Base-by-base conservation (phyloP, 2,888 invertebrate genomes). In the Cataglyphis altisquamis region DNA sequence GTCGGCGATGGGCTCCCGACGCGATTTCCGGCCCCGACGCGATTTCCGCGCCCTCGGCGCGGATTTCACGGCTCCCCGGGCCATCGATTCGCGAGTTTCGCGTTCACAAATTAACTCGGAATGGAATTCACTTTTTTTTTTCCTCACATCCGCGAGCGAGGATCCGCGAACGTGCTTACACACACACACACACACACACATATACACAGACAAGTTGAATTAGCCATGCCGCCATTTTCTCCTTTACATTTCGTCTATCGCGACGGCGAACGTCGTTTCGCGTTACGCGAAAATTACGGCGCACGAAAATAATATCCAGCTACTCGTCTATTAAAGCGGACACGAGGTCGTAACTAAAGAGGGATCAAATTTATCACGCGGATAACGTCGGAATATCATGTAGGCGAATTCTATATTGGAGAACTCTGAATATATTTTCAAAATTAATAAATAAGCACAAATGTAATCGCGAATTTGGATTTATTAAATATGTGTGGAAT, bases 61-160 rank as follows among this genome's bases (percentile, higher is more conserved):
- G 84, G 85, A 86, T 89, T 89, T 70, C 52, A 48, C 82, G 78
- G 81, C 74, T 73, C 72, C 41, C 72, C 36, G 48, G 32, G 32
- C 32, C 68, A 63, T 82, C 85, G 89, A 85, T 82, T 84, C 45
- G 55, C 45, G 77, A 70, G 48, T 78, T 67, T 63, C 85, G 48
- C 48, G 88, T 84, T 88, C 89, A 88, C 89, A 89, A 91, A 91
- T 91, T 90, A 89, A 87, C 90, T 85, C 85, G 68, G 83, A 82
- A 55, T 84, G 70, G 52, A 68, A 74, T 45, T 57, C 70, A 73
- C 85, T 85, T 85, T 73, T 81, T 52, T 83, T 52, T 45, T 5
- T n/a, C 10, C 29, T 67, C 89, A 10, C 60, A 45, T 78, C 57
- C 21, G 57, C 18, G n/a, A 29, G 18, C 60, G 85, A 77, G 82